Conservation (phyloP, 1,140 invertebrate species). For the Pseudomyrmex sp. region DNA sequence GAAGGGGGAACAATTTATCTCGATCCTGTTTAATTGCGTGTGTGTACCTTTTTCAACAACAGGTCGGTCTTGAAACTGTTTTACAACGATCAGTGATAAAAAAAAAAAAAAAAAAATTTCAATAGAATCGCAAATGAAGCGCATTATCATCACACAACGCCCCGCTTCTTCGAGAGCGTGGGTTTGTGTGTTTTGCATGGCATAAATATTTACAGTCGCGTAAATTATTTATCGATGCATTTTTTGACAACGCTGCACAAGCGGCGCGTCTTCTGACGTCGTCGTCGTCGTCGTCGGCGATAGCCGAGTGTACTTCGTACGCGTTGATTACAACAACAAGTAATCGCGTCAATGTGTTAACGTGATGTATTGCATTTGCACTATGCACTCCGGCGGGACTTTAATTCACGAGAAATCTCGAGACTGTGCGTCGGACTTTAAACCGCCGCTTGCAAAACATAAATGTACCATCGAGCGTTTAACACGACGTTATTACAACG, state of each 20-base stretch:
- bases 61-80: too few relatives aligned
- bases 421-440: conserved; percentile 2
- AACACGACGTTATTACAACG: too few relatives aligned
- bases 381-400: neutral
- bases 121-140: conserved; percentile 3
- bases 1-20: too few relatives aligned
- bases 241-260: conserved; percentile 19
- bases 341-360: neutral
- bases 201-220: neutral
- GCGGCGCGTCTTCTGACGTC: conserved; percentile 6
- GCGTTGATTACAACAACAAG: conserved; percentile 4
- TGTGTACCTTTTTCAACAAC: too few relatives aligned
- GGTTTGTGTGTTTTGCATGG: neutral
- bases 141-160: conserved; percentile 12
- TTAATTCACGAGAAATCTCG: neutral
- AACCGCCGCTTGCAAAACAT: neutral
- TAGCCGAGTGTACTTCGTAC: conserved; percentile 35
- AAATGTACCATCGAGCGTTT: neutral
- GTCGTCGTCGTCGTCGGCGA: neutral
- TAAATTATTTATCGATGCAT: conserved; percentile 33
- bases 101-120: neutral
- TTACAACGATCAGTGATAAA: too few relatives aligned
- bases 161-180: neutral
- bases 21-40: too few relatives aligned
- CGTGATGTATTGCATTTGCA: neutral